Percentiles rank a stretch among this genome's conserved stretches.
Conservation (phyloP, 2,113 vertebrate genomes). For the Corythaixoides concolor region DNA sequence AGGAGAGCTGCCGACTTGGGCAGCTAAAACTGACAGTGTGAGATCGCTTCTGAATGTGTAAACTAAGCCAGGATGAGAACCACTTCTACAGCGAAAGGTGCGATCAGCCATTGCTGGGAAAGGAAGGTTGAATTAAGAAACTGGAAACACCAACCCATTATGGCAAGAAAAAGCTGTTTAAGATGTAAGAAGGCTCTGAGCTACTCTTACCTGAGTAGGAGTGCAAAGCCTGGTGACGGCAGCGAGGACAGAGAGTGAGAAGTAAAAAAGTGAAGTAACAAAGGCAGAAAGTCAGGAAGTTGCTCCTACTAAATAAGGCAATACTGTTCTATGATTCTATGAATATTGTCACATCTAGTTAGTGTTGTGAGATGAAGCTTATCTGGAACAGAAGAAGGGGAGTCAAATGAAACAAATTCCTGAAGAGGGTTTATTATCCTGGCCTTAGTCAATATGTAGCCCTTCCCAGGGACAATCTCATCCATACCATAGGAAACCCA, state of each 20-base stretch:
- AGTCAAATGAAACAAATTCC: background rate
- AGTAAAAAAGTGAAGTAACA: background rate
- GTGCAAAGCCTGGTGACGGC: background rate
- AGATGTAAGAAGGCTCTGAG: background rate
- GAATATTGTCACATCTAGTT: background rate
- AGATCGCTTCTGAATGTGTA: constrained; percentile 20
- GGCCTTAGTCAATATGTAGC: background rate
- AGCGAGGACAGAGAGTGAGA: background rate
- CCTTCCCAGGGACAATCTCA: background rate
- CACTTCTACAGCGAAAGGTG: background rate
- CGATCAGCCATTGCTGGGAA: background rate
- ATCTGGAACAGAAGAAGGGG: background rate
- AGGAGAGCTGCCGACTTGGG: background rate
- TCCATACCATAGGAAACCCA: background rate
- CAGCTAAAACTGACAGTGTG: constrained; percentile 20
- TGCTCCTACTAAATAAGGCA: background rate
- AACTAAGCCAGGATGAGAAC: background rate
- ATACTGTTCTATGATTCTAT: too few relatives aligned
- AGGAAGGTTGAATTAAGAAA: background rate
- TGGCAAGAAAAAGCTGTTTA: background rate
- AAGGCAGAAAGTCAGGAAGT: background rate
- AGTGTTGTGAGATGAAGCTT: background rate
- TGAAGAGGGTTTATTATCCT: background rate
- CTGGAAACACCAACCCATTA: background rate
- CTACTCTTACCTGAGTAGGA: background rate